A percentile compares a stretch with the other conserved stretches of the same genome.
Conservation (phyloP, 2,113 vertebrate species). For the Hyla sarda region DNA sequence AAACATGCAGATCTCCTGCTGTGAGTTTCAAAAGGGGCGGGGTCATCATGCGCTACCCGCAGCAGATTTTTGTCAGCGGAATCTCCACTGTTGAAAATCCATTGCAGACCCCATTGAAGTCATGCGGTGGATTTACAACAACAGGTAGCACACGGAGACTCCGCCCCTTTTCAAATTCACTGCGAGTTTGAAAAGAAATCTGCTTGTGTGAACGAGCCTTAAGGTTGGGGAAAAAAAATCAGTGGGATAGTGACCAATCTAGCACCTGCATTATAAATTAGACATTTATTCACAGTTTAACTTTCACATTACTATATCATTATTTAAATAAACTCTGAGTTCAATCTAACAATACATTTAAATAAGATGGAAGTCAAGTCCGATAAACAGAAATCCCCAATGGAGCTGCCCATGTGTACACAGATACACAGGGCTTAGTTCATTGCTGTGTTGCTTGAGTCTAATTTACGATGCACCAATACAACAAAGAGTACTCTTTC, state of each 20-base stretch:
- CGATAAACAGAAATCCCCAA: background rate
- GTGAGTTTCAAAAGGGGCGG: too few species aligned
- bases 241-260: background rate
- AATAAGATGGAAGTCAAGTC: background rate
- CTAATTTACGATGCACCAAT: background rate
- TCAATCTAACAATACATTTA: background rate
- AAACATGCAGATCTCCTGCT: too few species aligned
- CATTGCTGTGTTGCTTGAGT: background rate
- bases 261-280: background rate
- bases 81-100: too few species aligned
- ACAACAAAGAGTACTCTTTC: background rate
- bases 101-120: too few species aligned
- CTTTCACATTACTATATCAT: background rate
- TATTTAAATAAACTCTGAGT: background rate
- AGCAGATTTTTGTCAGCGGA: too few species aligned
- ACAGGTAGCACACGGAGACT: too few species aligned
- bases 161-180: too few species aligned
- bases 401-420: background rate
- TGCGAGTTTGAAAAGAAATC: too few species aligned
- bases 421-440: slow-evolving; percentile 1
- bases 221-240: too few species aligned
- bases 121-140: too few species aligned
- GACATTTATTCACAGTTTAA: background rate
- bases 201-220: too few species aligned
- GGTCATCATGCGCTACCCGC: too few species aligned